These are phyloP conservation scores for Myotis planiceps DNA, from an alignment of 2,797 vertebrate genomes.

Conservation along the genomic window DNA sequence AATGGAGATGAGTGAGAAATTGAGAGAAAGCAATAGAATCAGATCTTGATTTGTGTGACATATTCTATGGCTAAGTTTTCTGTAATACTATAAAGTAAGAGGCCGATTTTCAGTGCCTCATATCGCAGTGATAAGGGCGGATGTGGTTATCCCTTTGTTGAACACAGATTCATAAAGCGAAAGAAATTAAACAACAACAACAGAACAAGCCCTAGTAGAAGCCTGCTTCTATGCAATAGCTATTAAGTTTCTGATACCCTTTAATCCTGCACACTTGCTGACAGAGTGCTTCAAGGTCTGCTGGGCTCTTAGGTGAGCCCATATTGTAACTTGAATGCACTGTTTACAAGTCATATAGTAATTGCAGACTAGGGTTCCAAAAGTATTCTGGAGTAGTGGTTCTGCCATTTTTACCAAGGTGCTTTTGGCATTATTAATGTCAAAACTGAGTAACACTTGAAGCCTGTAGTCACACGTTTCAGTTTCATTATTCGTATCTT, in stretches of 20 bases:
- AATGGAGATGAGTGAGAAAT: background rate
- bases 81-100: background rate
- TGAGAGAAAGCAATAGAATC: conserved; percentile 34
- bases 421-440: background rate
- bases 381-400: background rate
- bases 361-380: background rate
- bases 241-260: background rate
- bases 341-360: background rate
- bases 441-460: background rate
- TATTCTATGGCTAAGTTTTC: conserved; percentile 4
- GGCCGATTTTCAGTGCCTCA: conserved; percentile 3
- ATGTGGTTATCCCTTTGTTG: background rate
- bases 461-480: background rate
- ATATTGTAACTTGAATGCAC: background rate
- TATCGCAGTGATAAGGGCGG: background rate
- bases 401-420: background rate
- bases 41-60: background rate
- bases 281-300: background rate
- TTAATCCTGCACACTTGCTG: background rate
- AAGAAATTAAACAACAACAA: background rate
- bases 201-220: background rate
- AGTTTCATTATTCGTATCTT: conserved; percentile 1
- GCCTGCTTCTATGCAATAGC: background rate
- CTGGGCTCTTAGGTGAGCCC: background rate
- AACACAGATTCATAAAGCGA: conserved; percentile 33